Evolutionary conservation across 2,797 vertebrate genomes (phyloP), one percentile per base, ranked within the genome.

Genomic region (Urophycis tenuis): DNA sequence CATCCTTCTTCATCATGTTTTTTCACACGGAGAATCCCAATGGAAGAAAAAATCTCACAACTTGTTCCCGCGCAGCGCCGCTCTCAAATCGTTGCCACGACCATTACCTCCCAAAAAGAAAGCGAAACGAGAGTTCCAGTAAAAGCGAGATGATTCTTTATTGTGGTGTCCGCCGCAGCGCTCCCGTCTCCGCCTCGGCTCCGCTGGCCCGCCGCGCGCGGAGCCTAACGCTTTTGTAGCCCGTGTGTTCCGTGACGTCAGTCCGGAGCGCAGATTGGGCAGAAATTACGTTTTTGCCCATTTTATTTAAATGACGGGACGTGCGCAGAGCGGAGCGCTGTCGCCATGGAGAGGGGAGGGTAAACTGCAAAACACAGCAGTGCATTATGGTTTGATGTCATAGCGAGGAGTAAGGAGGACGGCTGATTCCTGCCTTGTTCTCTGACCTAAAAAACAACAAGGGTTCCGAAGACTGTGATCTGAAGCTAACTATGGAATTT

Each of bases 1-100:
- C 90, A 30, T 93, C 95, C 92, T 97, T 96, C 90, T 97, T 98
- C 95, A 97, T 97, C 93, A 95, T 95, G 78, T 75, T 87, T 79
- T 80, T n/a, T n/a, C n/a, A 36, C 67, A 17, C 31, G 49, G 32
- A 10, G 53, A 78, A 77, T 53, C 45, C 45, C 45, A 8, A 53
- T 22, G 45, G 45, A 53, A 22, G 12, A 53, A n/a, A n/a, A n/a
- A n/a, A n/a, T n/a, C n/a, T 49, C 45, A 19, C 45, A 19, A 19
- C 0, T 19, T 19, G 17, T 53, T 53, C 6, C 5, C 19, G 9
- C 64, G 4, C 15, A 53, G 73, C 64, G 15, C n/a, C 64, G 22
- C 45, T n/a, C 53, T 60, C 22, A 60, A 60, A 60, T n/a, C 10
- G 22, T 9, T 8, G 15, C 7, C 22, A 8, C 53, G 53, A 67